Percentiles rank a stretch among this genome's conserved stretches.
Conservation (phyloP, 1,140 invertebrate species). For the Phenacoccus solenopsis region DNA sequence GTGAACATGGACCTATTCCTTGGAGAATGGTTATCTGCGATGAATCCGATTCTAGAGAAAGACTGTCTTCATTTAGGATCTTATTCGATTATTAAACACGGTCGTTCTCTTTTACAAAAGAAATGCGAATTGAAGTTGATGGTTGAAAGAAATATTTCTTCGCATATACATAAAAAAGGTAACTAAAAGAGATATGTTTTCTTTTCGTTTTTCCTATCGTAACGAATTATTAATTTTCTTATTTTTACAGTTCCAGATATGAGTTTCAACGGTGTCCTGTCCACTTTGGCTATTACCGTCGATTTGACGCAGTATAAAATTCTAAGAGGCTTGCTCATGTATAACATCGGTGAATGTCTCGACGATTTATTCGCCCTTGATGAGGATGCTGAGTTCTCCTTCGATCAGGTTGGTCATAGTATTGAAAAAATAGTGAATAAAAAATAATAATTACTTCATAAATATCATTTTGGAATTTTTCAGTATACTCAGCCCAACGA, state of each 20-base stretch:
- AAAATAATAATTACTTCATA: not conserved
- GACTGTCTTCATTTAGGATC: constrained; percentile 34
- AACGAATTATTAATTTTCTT: constrained; percentile 38
- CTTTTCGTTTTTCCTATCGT: not conserved
- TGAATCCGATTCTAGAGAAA: not conserved
- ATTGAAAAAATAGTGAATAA: not conserved
- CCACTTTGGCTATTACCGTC: constrained; percentile 69
- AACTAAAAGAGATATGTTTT: not conserved
- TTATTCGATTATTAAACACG: constrained; percentile 40
- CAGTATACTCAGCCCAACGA: not conserved
- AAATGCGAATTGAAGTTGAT: constrained; percentile 66
- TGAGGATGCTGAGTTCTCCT: not conserved
- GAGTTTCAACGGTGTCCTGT: constrained; percentile 68
- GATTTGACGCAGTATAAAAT: constrained; percentile 77
- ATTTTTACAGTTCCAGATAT: constrained; percentile 63
- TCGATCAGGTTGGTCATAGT: not conserved
- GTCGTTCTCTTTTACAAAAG: constrained; percentile 55
- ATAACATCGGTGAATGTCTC: constrained; percentile 84
- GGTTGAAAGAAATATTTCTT: constrained; percentile 69
- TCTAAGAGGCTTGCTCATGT: constrained; percentile 71
- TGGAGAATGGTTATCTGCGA: constrained; percentile 37
- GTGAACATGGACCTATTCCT: constrained; percentile 73
- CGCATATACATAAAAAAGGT: constrained; percentile 18
- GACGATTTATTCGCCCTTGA: constrained; percentile 39
- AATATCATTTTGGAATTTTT: not conserved